Evolutionary conservation across 2,888 invertebrate species (phyloP), one percentile per base, ranked within the genome.

Genomic region (Chalcosyrphus nemorum): DNA sequence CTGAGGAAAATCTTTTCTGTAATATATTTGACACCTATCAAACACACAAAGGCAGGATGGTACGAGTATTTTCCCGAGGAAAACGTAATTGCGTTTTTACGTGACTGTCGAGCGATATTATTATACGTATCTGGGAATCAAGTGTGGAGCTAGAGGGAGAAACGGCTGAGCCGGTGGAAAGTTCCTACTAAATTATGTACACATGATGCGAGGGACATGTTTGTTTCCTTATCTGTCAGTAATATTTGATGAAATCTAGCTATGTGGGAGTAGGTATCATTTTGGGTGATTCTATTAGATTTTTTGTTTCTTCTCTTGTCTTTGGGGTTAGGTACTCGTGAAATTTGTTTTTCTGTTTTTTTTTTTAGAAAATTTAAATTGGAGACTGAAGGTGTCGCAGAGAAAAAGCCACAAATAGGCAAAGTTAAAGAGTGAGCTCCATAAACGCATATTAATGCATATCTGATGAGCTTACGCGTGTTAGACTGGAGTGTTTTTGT

Each of bases 11-110:
- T 77, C 61, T 61, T 70, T 61, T 70, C 43, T 63, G 61, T 70
- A 77, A 77, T 77, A 77, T 77, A 77, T 77, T 77, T 77, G 70
- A 77, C 77, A 77, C 70, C 77, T 70, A 70, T 77, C 77, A 61
- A 76, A 77, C 77, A 61, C 66, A 77, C 68, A 77, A 63, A 70
- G 77, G 77, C 68, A 52, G 70, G 70, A 70, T 61, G 77, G 61
- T 45, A n/a, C n/a, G n/a, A n/a, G n/a, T n/a, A 70, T 70, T 70
- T 61, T 77, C 63, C 70, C 47, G 68, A 56, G 68, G 68, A 56
- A 59, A 17, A 63, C 54, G 61, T 70, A 88, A 88, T 87, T 81
- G 86, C 71, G 78, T 86, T 88, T 87, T 88, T 90, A 90, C 90
- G 90, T 90, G 91, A 90, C 91, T 70, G 61, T 38, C 45, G 65